phyloP scores from a whole-genome alignment of 64 coral and sea anemone genomes.

The Montipora cactus region DNA sequence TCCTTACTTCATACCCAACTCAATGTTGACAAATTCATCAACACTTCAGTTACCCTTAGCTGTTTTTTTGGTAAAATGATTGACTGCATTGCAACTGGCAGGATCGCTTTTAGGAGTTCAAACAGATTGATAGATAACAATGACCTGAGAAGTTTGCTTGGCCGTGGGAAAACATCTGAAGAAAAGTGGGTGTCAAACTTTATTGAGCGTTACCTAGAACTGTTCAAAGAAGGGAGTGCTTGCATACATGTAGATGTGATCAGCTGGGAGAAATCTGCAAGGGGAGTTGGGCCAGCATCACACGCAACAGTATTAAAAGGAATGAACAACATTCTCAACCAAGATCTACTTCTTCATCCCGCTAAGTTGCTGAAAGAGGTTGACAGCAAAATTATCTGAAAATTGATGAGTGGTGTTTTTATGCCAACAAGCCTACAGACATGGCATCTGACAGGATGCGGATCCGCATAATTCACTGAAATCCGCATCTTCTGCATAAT shows the following conservation, averaged over 20 bases:
- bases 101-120: slow-evolving; percentile 13
- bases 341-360: slow-evolving; percentile 28
- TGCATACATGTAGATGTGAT: slow-evolving; percentile 7
- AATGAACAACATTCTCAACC: background rate
- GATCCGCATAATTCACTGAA: too few relatives aligned
- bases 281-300: background rate
- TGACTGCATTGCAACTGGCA: slow-evolving; percentile 55
- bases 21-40: slow-evolving; percentile 27
- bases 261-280: slow-evolving; percentile 54
- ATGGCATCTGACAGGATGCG: too few relatives aligned
- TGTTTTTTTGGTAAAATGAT: slow-evolving; percentile 15
- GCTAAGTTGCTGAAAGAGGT: slow-evolving; percentile 33
- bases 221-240: background rate
- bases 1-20: background rate
- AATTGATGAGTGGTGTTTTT: slow-evolving; percentile 43
- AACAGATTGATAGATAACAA: background rate
- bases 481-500: too few relatives aligned
- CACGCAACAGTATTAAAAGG: slow-evolving; percentile 12
- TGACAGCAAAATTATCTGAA: slow-evolving; percentile 16
- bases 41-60: background rate
- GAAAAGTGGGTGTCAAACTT: background rate
- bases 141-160: slow-evolving; percentile 25
- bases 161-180: slow-evolving; percentile 2
- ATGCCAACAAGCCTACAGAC: slow-evolving; percentile 41
- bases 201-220: slow-evolving; percentile 32